These are phyloP conservation scores for Bombyx mori DNA, from an alignment of 1,140 invertebrate genomes.

Conservation along the genomic window DNA sequence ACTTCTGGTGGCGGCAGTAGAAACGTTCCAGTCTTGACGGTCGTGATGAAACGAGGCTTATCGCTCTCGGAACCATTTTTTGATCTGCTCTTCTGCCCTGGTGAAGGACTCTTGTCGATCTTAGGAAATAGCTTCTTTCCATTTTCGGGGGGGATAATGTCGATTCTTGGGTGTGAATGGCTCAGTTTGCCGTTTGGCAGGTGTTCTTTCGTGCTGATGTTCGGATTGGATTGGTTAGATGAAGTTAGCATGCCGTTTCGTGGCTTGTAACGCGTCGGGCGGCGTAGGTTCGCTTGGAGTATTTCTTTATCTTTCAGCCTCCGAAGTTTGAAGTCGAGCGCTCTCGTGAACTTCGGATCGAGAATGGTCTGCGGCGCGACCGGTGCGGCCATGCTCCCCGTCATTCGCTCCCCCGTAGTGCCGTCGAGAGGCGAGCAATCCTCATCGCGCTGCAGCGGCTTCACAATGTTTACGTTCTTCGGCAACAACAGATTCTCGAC, in stretches of 20 bases:
- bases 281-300: slow-evolving; percentile 47
- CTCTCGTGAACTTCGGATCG: slow-evolving; percentile 74
- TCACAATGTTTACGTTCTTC: slow-evolving; percentile 45
- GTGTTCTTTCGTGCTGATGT: slow-evolving; percentile 30
- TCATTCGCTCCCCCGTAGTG: slow-evolving; percentile 9
- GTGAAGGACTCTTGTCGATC: slow-evolving; percentile 27
- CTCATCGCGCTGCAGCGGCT: slow-evolving; percentile 39
- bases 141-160: slow-evolving; percentile 19
- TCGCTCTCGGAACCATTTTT: slow-evolving; percentile 12
- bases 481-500: slow-evolving; percentile 10
- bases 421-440: slow-evolving; percentile 19
- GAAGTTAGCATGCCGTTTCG: slow-evolving; percentile 28
- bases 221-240: slow-evolving; percentile 27
- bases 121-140: slow-evolving; percentile 24
- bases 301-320: slow-evolving; percentile 74
- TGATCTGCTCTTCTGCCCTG: slow-evolving; percentile 7
- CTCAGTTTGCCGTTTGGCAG: slow-evolving; percentile 30
- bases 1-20: slow-evolving; percentile 82
- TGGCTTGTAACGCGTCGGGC: slow-evolving; percentile 33
- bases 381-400: slow-evolving; percentile 18
- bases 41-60: slow-evolving; percentile 80
- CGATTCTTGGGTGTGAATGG: slow-evolving; percentile 41
- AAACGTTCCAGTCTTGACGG: slow-evolving; percentile 83
- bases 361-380: slow-evolving; percentile 42
- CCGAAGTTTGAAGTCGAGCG: slow-evolving; percentile 76